Base-by-base conservation (phyloP, 2,797 vertebrate genomes). In the Peromyscus aztecus region DNA sequence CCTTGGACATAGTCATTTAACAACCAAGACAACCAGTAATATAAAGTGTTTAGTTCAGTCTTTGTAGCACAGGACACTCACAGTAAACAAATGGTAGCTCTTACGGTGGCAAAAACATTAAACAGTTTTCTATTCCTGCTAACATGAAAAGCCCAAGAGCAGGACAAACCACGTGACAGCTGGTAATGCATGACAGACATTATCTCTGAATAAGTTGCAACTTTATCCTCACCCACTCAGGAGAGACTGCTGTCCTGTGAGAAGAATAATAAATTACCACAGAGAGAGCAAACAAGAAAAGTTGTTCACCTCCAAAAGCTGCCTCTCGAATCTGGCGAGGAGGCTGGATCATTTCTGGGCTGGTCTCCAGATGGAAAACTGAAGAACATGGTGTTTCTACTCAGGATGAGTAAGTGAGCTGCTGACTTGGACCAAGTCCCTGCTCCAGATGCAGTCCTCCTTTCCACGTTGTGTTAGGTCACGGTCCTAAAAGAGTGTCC, bases 331-430 rank as follows among this genome's bases (percentile, higher is more conserved):
- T 76, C 78, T 95, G 57, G 34, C n/a, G n/a, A 89, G 85, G 63
- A 91, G 75, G 13, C 31, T 55, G 1, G 57, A 76, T 61, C 8
- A 23, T 76, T 94, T 86, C 63, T 88, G 86, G 86, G 92, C 52
- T 87, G 23, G 49, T 94, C 96, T 93, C 86, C 89, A 92, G 82
- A 76, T 67, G 34, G 78, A 94, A 92, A 89, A 57, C n/a, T 23
- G n/a, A 59, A 89, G 86, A 94, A 95, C 27, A 63, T 1, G 14
- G 43, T 91, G 63, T 89, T 40, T 86, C 90, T 89, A 3, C 82
- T 89, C 5, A 17, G 59, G 80, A 29, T 83, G 37, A 91, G 65
- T 83, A 78, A 96, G 85, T 71, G 69, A 91, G 82, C 85, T 55
- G 67, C 57, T 71, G 37, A 55, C 89, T 76, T 94, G 31, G 59